Base-by-base conservation (phyloP, 1,140 invertebrate genomes). In the Sipha flava region DNA sequence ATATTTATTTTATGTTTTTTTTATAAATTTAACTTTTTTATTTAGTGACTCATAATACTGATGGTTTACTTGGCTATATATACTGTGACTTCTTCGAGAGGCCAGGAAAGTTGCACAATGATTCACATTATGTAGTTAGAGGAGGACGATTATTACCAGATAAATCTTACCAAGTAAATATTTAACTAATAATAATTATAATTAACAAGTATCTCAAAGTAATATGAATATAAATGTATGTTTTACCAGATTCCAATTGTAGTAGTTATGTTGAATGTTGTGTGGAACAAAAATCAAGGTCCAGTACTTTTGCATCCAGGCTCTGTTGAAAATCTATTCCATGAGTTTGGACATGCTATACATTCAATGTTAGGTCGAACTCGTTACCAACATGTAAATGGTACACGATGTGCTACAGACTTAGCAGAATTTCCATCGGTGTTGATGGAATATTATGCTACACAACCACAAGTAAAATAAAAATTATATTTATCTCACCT, bases 271-370 rank as follows among this genome's bases (percentile, higher is more conserved):
- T 86, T 99, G 70, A 97, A 95, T 80, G 88, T 98, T 64, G 90
- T 91, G 18, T 86, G 90, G 3, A 91, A 94, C 1, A 88, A 89
- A 80, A 92, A 91, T 88, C 89, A 88, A 1, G 89, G 87, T 70
- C 96, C 95, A 3, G 92, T 93, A 43, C 86, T 98, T 47, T 87
- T 99, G 26, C 91, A 90, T 45, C 93, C 94, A 1, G 88, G 90
- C 18, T 91, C 93, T 81, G 91, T 98, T 14, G 97, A 99, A 85
- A 99, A 98, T 87, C 87, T 99, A 37, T 99, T 99, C 86, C 98
- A 99, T 85, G 98, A 99, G 88, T 94, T 98, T 92, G 98, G 98
- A 0, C 98, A 99, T 88, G 98, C 98, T 7, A 92, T 99, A 88
- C 98, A 99, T 86, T 99, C 97, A 6, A 99, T 99, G 96, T 85